Percentiles rank a stretch among this genome's conserved stretches.
Evolutionary conservation across 1,140 invertebrate species (phyloP).

Genomic region (Hirudo medicinalis): DNA sequence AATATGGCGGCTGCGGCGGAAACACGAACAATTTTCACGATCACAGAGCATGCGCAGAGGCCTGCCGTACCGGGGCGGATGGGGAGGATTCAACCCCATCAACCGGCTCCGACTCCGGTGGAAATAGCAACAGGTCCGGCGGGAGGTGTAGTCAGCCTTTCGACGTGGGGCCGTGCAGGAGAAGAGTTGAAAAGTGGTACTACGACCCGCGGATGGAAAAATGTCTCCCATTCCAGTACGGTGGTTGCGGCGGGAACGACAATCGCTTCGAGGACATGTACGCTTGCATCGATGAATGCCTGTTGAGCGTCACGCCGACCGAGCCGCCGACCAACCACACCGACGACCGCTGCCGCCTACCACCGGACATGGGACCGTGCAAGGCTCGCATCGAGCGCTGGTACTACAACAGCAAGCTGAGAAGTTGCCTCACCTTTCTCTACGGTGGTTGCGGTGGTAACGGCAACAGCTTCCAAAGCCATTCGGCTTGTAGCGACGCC

Average conservation of each 20-base stretch:
- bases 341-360: neutral
- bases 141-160: slow-evolving; percentile 1
- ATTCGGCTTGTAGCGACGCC: slow-evolving; percentile 18
- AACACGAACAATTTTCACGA: slow-evolving; percentile 34
- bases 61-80: slow-evolving; percentile 27
- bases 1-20: slow-evolving; percentile 34
- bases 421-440: slow-evolving; percentile 84
- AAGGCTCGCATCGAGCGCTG: slow-evolving; percentile 55
- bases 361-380: slow-evolving; percentile 57
- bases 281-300: slow-evolving; percentile 27
- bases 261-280: slow-evolving; percentile 41
- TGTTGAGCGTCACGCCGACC: neutral
- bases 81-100: too few relatives aligned
- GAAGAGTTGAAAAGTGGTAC: slow-evolving; percentile 36
- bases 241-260: slow-evolving; percentile 37
- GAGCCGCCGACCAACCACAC: neutral
- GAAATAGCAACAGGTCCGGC: slow-evolving; percentile 60
- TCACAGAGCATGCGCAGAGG: slow-evolving; percentile 25
- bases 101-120: slow-evolving; percentile 38
- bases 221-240: slow-evolving; percentile 48
- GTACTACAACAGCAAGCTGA: slow-evolving; percentile 70
- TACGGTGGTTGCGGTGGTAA: slow-evolving; percentile 78
- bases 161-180: slow-evolving; percentile 6
- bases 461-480: slow-evolving; percentile 21
- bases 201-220: slow-evolving; percentile 44